Evolutionary conservation across 2,113 vertebrate species (phyloP), one percentile per base, ranked within the genome.

Genomic region (Hucho hucho): DNA sequence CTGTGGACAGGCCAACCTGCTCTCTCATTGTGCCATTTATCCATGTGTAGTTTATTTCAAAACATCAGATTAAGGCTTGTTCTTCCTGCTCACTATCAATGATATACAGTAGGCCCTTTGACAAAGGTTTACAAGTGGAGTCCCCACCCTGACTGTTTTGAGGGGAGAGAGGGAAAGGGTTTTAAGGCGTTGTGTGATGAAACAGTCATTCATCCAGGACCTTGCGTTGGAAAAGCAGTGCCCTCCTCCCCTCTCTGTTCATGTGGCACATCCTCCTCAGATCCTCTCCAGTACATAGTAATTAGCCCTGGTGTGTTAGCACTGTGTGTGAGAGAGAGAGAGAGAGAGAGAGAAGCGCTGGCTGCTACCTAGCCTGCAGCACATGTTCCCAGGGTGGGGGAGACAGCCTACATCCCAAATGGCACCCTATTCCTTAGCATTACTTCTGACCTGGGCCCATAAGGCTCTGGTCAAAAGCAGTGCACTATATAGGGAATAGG

Each of bases 181-280:
- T n/a, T 79, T 77, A 47, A 75, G 76, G 83, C 80, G 83, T 89
- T 85, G 83, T 86, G 90, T 90, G 82, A 84, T 83, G 84, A 90
- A 89, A 89, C 81, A 83, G 76, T 77, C 81, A 88, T 87, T 84
- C 86, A 89, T 61, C 58, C n/a, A 61, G 89, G 90, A 90, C 87
- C 81, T 87, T 90, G 88, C 69, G 89, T 90, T 92, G 92, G 90
- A 90, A 92, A 92, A 87, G 84, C 89, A 69, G 80, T 91, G 89
- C 88, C 91, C 91, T 91, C 76, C 75, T 76, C 82, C 87, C 90
- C 88, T 89, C 88, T 86, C 86, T 90, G 91, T 91, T 89, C 85
- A 92, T 93, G 92, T 92, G 91, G 92, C 92, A 93, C 91, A 93
- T 93, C 92, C 90, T 43, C 37, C 37, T 43, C 37, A 43, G 37